These are phyloP conservation scores for Paralichthys olivaceus DNA, from an alignment of 2,113 vertebrate genomes.

Conservation along the genomic window DNA sequence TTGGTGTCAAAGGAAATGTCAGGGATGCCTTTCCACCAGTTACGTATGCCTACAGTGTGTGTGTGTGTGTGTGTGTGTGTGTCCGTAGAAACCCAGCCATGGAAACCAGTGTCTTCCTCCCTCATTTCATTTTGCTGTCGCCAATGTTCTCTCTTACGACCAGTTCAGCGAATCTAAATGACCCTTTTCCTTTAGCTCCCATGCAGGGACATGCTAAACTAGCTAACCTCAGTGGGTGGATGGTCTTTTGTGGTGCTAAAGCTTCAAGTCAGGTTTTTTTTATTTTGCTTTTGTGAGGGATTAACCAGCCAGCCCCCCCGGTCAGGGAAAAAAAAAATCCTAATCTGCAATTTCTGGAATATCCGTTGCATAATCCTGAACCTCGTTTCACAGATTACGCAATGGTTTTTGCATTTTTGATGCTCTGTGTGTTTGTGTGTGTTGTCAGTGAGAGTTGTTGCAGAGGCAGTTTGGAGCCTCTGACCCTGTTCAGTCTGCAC, in stretches of 20 bases:
- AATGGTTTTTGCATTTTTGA: conserved; percentile 49
- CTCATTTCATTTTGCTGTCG: conserved; percentile 15
- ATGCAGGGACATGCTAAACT: neutral
- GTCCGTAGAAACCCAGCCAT: conserved; percentile 17
- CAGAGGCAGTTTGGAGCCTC: conserved; percentile 8
- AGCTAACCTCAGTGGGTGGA: conserved; percentile 14
- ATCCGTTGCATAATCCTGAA: conserved; percentile 70
- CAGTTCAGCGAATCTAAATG: neutral
- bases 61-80: conserved; percentile 5
- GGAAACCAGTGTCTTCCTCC: conserved; percentile 38
- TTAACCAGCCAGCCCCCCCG: conserved; percentile 37
- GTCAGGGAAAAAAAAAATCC: conserved; percentile 17
- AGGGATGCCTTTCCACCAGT: conserved; percentile 56
- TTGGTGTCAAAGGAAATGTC: conserved; percentile 54
- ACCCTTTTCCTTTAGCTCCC: conserved; percentile 5
- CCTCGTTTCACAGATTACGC: conserved; percentile 53
- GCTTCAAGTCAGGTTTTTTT: conserved; percentile 3
- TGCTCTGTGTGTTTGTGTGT: conserved; percentile 9
- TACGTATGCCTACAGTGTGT: conserved; percentile 5
- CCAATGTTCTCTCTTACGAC: neutral
- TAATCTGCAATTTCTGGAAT: conserved; percentile 72
- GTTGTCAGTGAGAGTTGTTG: conserved; percentile 23
- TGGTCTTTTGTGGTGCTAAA: conserved; percentile 45
- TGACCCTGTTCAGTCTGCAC: conserved; percentile 32
- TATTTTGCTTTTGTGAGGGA: conserved; percentile 36